Evolutionary conservation across 2,888 invertebrate genomes (phyloP), one percentile per base, ranked within the genome.

Genomic region (Nymphalis polychloros): DNA sequence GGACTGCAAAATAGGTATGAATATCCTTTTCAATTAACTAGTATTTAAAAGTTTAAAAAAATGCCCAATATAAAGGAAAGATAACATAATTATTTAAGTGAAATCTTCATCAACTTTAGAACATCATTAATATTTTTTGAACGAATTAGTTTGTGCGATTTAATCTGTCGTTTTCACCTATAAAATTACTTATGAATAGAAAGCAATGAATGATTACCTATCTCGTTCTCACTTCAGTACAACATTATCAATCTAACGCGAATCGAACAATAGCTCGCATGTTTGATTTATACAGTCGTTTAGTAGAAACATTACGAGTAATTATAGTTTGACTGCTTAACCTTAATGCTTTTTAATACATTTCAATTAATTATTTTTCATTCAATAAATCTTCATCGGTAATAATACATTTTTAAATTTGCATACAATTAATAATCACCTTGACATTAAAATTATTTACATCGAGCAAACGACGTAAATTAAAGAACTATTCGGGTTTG

Each of bases 251-350:
- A 92, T 92, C 90, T 90, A 89, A 88, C 90, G 84, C 87, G 90
- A 92, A 90, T 92, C 92, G 91, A 92, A 92, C 91, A 92, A 92
- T 90, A 92, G 92, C 87, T 88, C 90, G 88, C 90, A 88, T 91
- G 90, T 92, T 91, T 92, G 92, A 92, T 92, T 92, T 92, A 92
- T 91, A 89, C 87, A 90, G 86, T 90, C 92, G 92, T 91, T 92
- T 92, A 92, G 92, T 90, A 89, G 88, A 88, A 92, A 89, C 90
- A 92, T 92, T 92, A 90, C 87, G 86, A 88, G 88, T 92, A 92
- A 92, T 91, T 90, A 91, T 91, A 90, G 85, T 74, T 74, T 79
- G 88, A 89, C 84, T 80, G 76, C 75, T 70, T 74, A 71, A 77
- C 80, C 74, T 90, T 88, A 84, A 82, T 84, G 78, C 87, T 89